Evolutionary conservation across 2,888 invertebrate species (phyloP).

Genomic region (Hemithea aestivaria): DNA sequence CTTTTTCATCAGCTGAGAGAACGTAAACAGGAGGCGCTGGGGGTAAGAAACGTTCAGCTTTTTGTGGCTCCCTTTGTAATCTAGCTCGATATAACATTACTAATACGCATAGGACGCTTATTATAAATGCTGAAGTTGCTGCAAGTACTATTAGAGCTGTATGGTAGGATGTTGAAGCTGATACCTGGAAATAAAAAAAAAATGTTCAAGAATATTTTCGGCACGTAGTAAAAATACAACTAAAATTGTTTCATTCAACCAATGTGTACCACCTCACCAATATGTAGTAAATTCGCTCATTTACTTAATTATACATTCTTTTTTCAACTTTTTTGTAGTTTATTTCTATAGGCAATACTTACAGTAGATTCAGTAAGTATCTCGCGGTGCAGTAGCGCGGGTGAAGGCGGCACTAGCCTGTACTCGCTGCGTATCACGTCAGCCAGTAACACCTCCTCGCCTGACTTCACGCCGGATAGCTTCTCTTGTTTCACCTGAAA

Average conservation of each 20-base stretch:
- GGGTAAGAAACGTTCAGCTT: constrained; percentile 80
- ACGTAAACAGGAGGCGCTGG: constrained; percentile 84
- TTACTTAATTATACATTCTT: too few relatives aligned
- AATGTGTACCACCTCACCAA: too few relatives aligned
- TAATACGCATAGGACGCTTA: constrained; percentile 86
- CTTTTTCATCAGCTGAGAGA: constrained; percentile 82
- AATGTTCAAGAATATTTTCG: too few relatives aligned
- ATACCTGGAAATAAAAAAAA: constrained; percentile 57
- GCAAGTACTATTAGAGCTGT: constrained; percentile 87
- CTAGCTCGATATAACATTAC: constrained; percentile 85
- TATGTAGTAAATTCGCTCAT: too few relatives aligned
- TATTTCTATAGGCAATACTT: constrained; percentile 20
- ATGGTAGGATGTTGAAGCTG: constrained; percentile 85
- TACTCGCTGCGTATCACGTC: constrained; percentile 71
- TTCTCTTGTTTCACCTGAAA: constrained; percentile 66
- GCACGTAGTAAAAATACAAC: too few relatives aligned
- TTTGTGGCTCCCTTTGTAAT: constrained; percentile 71
- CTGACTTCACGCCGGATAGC: constrained; percentile 38
- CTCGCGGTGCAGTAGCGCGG: constrained; percentile 81
- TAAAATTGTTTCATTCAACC: too few relatives aligned
- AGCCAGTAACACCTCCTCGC: constrained; percentile 41
- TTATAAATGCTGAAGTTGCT: constrained; percentile 88
- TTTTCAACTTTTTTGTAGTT: too few relatives aligned
- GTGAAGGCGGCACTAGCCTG: constrained; percentile 50
- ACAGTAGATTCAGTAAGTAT: constrained; percentile 83